phyloP scores from a whole-genome alignment of 1,140 invertebrate species.

The Plodia interpunctella region DNA sequence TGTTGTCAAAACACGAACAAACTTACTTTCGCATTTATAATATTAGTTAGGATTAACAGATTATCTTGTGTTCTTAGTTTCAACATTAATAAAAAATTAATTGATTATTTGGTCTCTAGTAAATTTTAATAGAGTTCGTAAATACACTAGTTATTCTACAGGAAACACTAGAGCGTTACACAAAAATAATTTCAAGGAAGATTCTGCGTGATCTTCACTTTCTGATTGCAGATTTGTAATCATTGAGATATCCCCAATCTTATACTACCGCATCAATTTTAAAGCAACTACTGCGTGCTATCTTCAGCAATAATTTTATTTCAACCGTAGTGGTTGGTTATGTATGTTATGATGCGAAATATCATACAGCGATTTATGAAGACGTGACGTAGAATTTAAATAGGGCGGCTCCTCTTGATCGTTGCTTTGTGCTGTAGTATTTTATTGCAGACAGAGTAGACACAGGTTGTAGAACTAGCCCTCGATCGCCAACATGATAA shows the following conservation, averaged over 20 bases:
- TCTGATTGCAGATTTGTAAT: too few relatives aligned
- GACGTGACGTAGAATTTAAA: constrained; percentile 31
- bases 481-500: constrained; percentile 1
- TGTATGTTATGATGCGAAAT: constrained; percentile 35
- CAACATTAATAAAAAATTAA: too few relatives aligned
- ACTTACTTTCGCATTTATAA: too few relatives aligned
- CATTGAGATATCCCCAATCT: too few relatives aligned
- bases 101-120: too few relatives aligned
- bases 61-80: too few relatives aligned
- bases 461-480: neutral
- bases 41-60: too few relatives aligned
- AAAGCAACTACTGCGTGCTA: neutral
- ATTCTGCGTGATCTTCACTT: too few relatives aligned
- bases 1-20: neutral
- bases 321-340: constrained; percentile 24
- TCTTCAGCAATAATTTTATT: neutral
- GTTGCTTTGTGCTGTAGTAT: constrained; percentile 10
- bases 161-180: too few relatives aligned
- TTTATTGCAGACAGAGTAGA: neutral
- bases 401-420: constrained; percentile 19
- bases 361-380: constrained; percentile 29
- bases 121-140: too few relatives aligned
- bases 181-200: too few relatives aligned
- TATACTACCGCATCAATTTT: neutral
- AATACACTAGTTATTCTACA: too few relatives aligned